These are phyloP conservation scores for Denticeps clupeoides DNA, from an alignment of 2,797 vertebrate species.

Conservation along the genomic window DNA sequence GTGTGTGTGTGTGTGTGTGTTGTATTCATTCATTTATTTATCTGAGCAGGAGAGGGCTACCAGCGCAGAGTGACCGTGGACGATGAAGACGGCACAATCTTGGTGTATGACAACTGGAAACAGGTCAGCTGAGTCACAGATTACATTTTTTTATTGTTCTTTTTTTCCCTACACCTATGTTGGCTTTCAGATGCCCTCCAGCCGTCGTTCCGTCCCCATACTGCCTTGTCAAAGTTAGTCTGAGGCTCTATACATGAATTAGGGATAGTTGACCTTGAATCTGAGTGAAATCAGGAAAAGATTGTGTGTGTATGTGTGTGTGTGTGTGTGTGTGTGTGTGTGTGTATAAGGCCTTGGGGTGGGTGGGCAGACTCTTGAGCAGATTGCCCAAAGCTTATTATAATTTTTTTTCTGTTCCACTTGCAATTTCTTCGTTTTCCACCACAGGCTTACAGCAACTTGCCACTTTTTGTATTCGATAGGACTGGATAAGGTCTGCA, in stretches of 20 bases:
- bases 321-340: background rate
- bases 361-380: no score
- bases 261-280: no score
- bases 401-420: no score
- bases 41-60: slow-evolving; percentile 70
- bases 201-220: no score
- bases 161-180: background rate
- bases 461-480: no score
- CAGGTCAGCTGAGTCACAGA: slow-evolving; percentile 54
- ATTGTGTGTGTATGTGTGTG: background rate
- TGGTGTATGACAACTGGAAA: slow-evolving; percentile 84
- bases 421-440: no score
- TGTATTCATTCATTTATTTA: slow-evolving; percentile 4
- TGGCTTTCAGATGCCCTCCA: background rate
- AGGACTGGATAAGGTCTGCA: no score
- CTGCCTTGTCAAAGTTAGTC: no score
- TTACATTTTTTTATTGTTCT: no score
- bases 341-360: background rate
- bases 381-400: no score
- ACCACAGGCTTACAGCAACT: no score
- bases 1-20: background rate
- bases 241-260: no score
- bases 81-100: slow-evolving; percentile 75
- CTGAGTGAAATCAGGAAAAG: slow-evolving; percentile 1
- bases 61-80: slow-evolving; percentile 71